A percentile compares a stretch with the other conserved stretches of the same genome.
phyloP scores from a whole-genome alignment of 2,113 vertebrate species.

The Plecotus auritus region DNA sequence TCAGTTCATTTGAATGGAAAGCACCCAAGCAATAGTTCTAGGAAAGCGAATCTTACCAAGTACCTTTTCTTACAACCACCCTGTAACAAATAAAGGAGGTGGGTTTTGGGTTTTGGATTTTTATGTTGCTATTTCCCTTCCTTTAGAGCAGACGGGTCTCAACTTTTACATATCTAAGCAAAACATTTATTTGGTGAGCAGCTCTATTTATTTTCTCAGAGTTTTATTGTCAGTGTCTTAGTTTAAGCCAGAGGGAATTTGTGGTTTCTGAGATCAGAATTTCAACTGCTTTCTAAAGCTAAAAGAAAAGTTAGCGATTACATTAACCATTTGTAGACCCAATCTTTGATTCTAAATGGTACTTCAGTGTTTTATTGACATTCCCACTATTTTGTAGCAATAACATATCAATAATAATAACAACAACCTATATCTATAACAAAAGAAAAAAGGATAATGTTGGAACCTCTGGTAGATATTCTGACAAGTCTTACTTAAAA shows the following conservation, averaged over 20 bases:
- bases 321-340: not conserved
- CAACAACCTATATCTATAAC: not conserved
- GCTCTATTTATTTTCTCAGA: conserved; percentile 39
- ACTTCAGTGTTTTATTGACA: not conserved
- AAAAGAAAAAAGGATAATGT: not conserved
- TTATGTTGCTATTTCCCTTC: conserved; percentile 31
- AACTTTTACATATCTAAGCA: conserved; percentile 31
- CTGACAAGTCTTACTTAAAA: conserved; percentile 41
- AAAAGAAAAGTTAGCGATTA: conserved; percentile 6
- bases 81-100: conserved; percentile 3
- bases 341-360: not conserved
- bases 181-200: conserved; percentile 6
- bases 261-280: conserved; percentile 45
- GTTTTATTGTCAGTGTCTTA: not conserved
- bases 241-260: conserved; percentile 45
- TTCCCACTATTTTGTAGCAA: conserved; percentile 7
- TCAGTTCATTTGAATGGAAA: not conserved
- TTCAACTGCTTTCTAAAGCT: conserved; percentile 46
- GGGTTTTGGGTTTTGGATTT: conserved; percentile 8
- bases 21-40: not conserved
- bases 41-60: not conserved
- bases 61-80: not conserved
- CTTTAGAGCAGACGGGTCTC: conserved; percentile 1
- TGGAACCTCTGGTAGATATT: not conserved
- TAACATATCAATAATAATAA: not conserved